phyloP scores from a whole-genome alignment of 2,888 invertebrate genomes.

The Drosophila stalkeri region DNA sequence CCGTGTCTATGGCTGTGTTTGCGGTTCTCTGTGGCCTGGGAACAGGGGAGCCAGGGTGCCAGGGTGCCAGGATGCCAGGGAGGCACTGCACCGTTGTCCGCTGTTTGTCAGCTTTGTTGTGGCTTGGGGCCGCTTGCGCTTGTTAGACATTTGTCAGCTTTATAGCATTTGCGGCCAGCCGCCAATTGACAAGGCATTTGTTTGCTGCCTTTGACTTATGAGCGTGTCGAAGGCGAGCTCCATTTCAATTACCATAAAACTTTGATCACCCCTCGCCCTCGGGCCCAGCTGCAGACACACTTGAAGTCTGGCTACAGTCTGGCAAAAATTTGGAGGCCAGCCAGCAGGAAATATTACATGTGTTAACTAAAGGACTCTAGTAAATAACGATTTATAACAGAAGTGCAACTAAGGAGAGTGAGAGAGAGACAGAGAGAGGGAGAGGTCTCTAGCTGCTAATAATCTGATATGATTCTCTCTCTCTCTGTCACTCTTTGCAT shows the following conservation, averaged over 20 bases:
- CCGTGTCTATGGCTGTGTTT: slow-evolving; percentile 16
- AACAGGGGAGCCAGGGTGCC: neutral
- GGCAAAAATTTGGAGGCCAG: slow-evolving; percentile 20
- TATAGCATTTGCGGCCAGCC: slow-evolving; percentile 76
- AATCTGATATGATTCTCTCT: slow-evolving; percentile 9
- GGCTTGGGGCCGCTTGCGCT: slow-evolving; percentile 28
- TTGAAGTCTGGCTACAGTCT: neutral
- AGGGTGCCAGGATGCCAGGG: neutral
- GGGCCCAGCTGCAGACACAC: neutral
- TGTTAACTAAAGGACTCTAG: slow-evolving; percentile 35
- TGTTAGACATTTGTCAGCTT: slow-evolving; percentile 78
- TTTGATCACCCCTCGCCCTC: slow-evolving; percentile 20
- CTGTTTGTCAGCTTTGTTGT: slow-evolving; percentile 9
- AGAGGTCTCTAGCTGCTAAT: slow-evolving; percentile 8
- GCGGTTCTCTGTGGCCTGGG: neutral
- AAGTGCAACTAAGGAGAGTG: neutral
- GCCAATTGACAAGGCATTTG: slow-evolving; percentile 74
- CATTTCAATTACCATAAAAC: slow-evolving; percentile 38
- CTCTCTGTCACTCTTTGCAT: too few species aligned
- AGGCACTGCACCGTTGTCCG: slow-evolving; percentile 3
- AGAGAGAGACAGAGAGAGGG: neutral
- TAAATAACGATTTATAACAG: slow-evolving; percentile 78
- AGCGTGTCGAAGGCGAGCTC: slow-evolving; percentile 19
- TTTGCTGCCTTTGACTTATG: slow-evolving; percentile 56
- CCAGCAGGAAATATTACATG: slow-evolving; percentile 53